These are phyloP conservation scores for Elymnias hypermnestra DNA, from an alignment of 1,140 invertebrate species.

Conservation along the genomic window DNA sequence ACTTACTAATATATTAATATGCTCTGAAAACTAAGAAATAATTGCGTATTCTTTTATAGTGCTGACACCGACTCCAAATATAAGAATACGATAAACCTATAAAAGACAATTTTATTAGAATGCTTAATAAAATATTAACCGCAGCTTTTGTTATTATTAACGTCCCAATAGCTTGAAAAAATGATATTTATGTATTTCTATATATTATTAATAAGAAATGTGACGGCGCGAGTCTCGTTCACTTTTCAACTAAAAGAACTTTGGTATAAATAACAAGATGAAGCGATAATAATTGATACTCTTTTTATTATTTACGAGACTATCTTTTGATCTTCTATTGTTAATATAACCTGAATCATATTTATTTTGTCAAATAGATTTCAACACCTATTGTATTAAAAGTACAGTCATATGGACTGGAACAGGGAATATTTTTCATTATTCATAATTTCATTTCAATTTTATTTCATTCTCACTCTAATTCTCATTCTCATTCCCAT, in stretches of 20 bases:
- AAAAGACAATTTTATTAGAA: not conserved
- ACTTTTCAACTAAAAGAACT: not conserved
- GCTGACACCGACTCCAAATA: slow-evolving; percentile 9
- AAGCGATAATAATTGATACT: not conserved
- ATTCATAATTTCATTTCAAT: too few relatives aligned
- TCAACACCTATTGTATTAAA: too few relatives aligned
- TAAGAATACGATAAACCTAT: not conserved
- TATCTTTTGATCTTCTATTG: not conserved
- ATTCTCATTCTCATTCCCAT: too few relatives aligned
- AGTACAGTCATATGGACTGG: too few relatives aligned
- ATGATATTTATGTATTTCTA: slow-evolving; percentile 17
- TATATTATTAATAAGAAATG: slow-evolving; percentile 18
- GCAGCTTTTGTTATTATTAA: slow-evolving; percentile 4
- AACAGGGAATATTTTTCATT: too few relatives aligned
- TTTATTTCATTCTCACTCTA: too few relatives aligned
- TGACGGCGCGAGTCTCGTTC: slow-evolving; percentile 4
- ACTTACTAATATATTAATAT: too few relatives aligned
- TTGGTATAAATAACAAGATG: not conserved
- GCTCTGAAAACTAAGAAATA: too few relatives aligned
- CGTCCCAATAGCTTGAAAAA: slow-evolving; percentile 9
- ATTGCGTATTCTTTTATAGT: too few relatives aligned
- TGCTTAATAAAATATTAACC: not conserved
- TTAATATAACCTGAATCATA: too few relatives aligned
- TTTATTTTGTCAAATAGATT: too few relatives aligned
- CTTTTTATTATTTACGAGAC: too few relatives aligned